These are phyloP conservation scores for Amphiura filiformis DNA, from an alignment of 35 echinoderm and acorn worm species.

Conservation along the genomic window DNA sequence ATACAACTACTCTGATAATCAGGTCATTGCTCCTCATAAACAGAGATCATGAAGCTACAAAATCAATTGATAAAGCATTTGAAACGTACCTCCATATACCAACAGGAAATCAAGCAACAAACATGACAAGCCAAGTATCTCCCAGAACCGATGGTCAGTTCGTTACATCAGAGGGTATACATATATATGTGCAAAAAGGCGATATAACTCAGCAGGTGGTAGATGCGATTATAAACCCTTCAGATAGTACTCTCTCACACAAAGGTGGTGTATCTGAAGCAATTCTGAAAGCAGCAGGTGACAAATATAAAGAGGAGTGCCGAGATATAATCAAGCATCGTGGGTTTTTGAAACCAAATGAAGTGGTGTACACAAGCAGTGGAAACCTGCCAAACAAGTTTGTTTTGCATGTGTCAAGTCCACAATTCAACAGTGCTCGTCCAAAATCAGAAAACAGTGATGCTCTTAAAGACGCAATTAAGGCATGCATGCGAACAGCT, in stretches of 20 bases:
- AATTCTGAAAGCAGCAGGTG: slow-evolving; percentile 2
- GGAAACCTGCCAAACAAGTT: background rate
- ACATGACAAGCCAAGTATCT: background rate
- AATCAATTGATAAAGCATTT: background rate
- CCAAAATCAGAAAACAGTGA: background rate
- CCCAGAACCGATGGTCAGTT: background rate
- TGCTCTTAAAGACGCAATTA: background rate
- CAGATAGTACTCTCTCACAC: background rate
- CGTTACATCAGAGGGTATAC: slow-evolving; percentile 16
- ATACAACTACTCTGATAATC: background rate
- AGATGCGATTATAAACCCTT: slow-evolving; percentile 21
- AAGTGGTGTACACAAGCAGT: background rate
- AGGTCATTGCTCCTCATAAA: background rate
- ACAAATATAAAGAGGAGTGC: background rate
- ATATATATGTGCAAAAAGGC: background rate
- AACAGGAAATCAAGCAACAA: background rate
- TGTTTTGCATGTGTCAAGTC: background rate
- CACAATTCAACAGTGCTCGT: background rate
- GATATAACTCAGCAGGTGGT: background rate
- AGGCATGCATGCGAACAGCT: background rate
- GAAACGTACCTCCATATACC: background rate
- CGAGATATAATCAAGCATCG: background rate
- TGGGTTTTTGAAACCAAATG: background rate
- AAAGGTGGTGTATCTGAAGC: background rate
- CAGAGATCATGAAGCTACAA: background rate